phyloP scores from a whole-genome alignment of 2,888 invertebrate species.

The Spodoptera exigua region DNA sequence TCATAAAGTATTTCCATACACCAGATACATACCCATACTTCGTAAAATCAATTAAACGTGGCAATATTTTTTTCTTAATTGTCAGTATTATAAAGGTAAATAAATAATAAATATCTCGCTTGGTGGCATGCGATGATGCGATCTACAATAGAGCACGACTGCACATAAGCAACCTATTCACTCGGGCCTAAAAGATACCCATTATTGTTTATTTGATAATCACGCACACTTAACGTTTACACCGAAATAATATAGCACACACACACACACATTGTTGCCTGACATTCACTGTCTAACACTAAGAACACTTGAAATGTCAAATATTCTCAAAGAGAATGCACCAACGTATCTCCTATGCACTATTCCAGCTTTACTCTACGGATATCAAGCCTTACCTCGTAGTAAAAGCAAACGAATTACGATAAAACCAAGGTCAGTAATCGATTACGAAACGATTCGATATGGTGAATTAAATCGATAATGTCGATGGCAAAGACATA shows the following conservation, averaged over 20 bases:
- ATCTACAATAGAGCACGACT: too few species aligned
- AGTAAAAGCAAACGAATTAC: conserved; percentile 47
- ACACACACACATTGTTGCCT: conserved; percentile 9
- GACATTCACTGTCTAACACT: conserved; percentile 29
- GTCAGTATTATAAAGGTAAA: too few species aligned
- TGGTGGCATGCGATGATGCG: too few species aligned
- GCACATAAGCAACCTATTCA: too few species aligned
- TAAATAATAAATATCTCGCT: too few species aligned
- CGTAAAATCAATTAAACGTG: too few species aligned
- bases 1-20: too few species aligned
- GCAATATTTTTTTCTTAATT: too few species aligned
- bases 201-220: too few species aligned
- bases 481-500: conserved; percentile 15
- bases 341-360: conserved; percentile 2
- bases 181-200: too few species aligned
- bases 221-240: too few species aligned
- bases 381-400: conserved; percentile 18
- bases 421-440: conserved; percentile 54
- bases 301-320: conserved; percentile 29
- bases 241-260: not conserved
- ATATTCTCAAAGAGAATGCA: conserved; percentile 40
- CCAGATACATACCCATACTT: too few species aligned
- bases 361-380: conserved; percentile 8
- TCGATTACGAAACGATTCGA: conserved; percentile 53
- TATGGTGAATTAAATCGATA: conserved; percentile 40